A percentile compares a stretch with the other conserved stretches of the same genome.
Evolutionary conservation across 2,888 invertebrate species (phyloP).

Genomic region (Himalopsyche japonica): DNA sequence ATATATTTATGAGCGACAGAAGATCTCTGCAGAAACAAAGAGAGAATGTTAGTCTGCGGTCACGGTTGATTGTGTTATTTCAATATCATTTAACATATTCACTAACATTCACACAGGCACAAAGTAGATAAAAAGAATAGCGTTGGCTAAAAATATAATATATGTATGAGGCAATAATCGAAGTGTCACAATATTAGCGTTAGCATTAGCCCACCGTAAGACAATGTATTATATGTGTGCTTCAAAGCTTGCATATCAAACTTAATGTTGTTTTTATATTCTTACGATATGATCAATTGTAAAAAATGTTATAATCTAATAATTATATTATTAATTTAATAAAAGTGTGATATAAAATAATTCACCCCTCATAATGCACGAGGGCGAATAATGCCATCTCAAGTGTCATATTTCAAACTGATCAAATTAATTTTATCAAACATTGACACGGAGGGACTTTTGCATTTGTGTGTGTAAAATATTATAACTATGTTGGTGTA

Average conservation of each 20-base stretch:
- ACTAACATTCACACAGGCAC: background rate
- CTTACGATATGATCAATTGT: no score
- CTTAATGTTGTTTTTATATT: background rate
- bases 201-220: background rate
- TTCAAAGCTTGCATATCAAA: background rate
- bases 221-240: background rate
- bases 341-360: no score
- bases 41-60: background rate
- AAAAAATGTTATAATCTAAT: no score
- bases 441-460: no score
- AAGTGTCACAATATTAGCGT: background rate
- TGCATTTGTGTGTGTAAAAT: no score
- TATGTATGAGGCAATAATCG: background rate
- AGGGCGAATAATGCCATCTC: no score
- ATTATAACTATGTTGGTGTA: no score
- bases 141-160: background rate
- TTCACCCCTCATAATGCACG: no score
- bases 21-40: background rate
- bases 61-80: background rate
- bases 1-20: background rate
- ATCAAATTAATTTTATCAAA: no score
- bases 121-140: background rate
- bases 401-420: no score
- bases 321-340: no score
- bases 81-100: background rate